Evolutionary conservation across 2,797 vertebrate genomes (phyloP).

Genomic region (Onychomys torridus): DNA sequence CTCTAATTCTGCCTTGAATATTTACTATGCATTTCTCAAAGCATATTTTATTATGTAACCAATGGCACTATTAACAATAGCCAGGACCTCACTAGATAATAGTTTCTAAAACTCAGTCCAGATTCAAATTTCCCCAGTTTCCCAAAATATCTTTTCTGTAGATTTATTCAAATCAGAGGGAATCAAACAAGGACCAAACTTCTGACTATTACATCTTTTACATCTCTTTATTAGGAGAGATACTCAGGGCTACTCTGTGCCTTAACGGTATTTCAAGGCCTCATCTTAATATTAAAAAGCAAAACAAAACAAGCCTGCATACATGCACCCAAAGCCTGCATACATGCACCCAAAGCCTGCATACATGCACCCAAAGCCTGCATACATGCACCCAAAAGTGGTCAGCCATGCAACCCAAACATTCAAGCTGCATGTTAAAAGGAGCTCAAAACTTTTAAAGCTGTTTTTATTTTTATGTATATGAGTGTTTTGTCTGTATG

Average conservation of each 20-base stretch:
- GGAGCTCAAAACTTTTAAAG: neutral
- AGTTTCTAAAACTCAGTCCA: neutral
- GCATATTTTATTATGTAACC: neutral
- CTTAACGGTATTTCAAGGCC: neutral
- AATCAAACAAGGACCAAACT: neutral
- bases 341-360: fast-evolving
- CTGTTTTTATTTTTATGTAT: neutral
- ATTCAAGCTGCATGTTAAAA: neutral
- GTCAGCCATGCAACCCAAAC: neutral
- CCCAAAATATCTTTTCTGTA: neutral
- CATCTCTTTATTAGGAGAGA: neutral
- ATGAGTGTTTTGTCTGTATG: neutral
- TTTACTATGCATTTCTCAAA: neutral
- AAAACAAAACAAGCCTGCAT: neutral
- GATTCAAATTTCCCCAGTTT: neutral
- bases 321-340: neutral
- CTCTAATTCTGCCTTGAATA: neutral
- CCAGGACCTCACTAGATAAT: neutral
- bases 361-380: fast-evolving
- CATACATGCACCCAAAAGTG: neutral
- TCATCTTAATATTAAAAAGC: neutral
- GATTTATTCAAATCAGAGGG: neutral
- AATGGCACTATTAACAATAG: neutral
- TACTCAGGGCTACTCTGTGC: neutral
- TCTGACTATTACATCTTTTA: neutral